Evolutionary conservation across 2,888 invertebrate genomes (phyloP).

Genomic region (Netelia virgata): DNA sequence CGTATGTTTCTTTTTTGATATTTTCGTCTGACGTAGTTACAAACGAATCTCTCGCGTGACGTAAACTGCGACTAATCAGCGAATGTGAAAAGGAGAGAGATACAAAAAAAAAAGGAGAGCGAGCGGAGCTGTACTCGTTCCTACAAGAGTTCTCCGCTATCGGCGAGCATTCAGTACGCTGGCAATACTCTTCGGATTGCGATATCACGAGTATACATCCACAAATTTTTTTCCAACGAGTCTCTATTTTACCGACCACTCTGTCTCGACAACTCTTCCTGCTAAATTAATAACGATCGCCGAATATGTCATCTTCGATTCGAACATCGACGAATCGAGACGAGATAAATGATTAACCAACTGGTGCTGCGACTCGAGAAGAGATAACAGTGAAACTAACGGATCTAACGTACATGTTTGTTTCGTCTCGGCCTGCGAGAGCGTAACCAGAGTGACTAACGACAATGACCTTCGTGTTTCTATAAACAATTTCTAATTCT

Average conservation of each 20-base stretch:
- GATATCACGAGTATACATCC: constrained; percentile 19
- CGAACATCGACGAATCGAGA: background rate
- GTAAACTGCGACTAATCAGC: constrained; percentile 18
- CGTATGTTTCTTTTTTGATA: background rate
- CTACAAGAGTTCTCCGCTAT: constrained; percentile 10
- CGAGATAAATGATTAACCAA: background rate
- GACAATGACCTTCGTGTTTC: background rate
- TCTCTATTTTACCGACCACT: constrained; percentile 54
- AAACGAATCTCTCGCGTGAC: constrained; percentile 22
- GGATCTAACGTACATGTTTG: background rate
- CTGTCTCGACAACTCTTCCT: background rate
- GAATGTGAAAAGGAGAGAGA: constrained; percentile 25
- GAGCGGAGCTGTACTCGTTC: background rate
- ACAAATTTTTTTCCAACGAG: too few relatives aligned
- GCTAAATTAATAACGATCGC: background rate
- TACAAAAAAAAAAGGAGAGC: background rate
- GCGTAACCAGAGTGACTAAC: background rate
- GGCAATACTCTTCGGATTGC: constrained; percentile 18
- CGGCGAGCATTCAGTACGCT: constrained; percentile 15
- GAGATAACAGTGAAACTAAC: background rate
- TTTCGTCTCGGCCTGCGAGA: background rate
- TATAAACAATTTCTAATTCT: background rate
- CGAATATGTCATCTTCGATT: background rate
- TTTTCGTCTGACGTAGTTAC: background rate
- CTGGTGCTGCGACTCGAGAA: background rate